Evolutionary conservation across 92 coral and sea anemone genomes (phyloP).

Genomic region (Zoanthus sansibaricus): DNA sequence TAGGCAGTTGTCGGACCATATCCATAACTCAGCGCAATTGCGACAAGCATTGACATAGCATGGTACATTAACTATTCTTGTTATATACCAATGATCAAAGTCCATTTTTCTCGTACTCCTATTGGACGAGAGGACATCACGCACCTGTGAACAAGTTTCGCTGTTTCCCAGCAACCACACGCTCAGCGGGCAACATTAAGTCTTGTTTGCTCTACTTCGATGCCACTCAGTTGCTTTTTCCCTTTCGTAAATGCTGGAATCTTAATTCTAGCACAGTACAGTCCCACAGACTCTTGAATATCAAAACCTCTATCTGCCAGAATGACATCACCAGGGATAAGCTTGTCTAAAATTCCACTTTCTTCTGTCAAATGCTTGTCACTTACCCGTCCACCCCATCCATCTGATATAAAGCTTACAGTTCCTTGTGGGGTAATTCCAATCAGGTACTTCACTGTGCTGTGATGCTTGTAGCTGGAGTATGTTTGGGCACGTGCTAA

Average conservation of each 20-base stretch:
- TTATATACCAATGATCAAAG: too few relatives aligned
- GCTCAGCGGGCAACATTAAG: too few relatives aligned
- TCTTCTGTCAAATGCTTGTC: constrained; percentile 42
- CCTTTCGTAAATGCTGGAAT: constrained; percentile 73
- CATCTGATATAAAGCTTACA: constrained; percentile 54
- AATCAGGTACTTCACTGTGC: constrained; percentile 20
- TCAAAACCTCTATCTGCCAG: constrained; percentile 74
- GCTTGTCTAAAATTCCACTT: constrained; percentile 64
- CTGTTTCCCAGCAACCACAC: too few relatives aligned
- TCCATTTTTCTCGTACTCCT: too few relatives aligned
- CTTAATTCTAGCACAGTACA: constrained; percentile 66
- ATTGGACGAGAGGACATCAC: too few relatives aligned
- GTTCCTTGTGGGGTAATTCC: constrained; percentile 59
- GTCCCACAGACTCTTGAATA: constrained; percentile 70
- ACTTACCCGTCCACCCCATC: constrained; percentile 50
- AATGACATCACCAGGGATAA: constrained; percentile 71
- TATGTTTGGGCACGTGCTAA: constrained; percentile 52
- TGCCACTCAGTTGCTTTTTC: constrained; percentile 69
- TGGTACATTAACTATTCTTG: too few relatives aligned
- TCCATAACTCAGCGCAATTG: too few relatives aligned
- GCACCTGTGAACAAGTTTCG: too few relatives aligned
- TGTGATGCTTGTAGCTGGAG: constrained; percentile 46
- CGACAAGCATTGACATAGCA: too few relatives aligned
- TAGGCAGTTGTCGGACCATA: too few relatives aligned
- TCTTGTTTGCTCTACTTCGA: constrained; percentile 73